Evolutionary conservation across 1,140 invertebrate species (phyloP), one percentile per base, ranked within the genome.

Genomic region (Drosophila funebris): DNA sequence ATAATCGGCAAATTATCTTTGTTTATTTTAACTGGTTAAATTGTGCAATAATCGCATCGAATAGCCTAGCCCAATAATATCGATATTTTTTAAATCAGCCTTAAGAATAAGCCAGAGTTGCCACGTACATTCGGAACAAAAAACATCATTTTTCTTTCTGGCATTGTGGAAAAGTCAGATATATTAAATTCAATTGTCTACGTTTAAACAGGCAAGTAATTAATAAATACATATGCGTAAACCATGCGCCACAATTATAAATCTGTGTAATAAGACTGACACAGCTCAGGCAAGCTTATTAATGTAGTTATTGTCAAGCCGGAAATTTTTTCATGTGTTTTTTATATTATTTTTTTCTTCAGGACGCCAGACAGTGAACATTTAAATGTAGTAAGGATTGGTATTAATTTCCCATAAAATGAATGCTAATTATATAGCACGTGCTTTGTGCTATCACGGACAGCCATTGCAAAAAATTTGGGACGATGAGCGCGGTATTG

Each of bases 381-480:
- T 64, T 54, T 36, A 22, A 33, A 71, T 53, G 43, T 57, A 36
- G 4, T 61, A 29, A 1, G 31, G 14, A 36, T 20, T 46, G 18
- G 1, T 22, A 4, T 22, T 24, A 8, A 31, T 14, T 8, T 11
- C 4, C 14, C 1, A 36, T 8, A 29, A 22, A 41, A 14, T 91
- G 90, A 90, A 91, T 60, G 27, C 67, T 3, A 82, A 87, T 16
- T 84, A 90, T 22, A 94, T 97, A 82, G 93, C 94, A 78, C 94
- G 95, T 84, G 93, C 95, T 50, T 93, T 97, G 69, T 96, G 96
- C 92, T 97, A 95, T 90, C 96, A 97, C 93, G 96, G 96, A 0
- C 96, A 96, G 80, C 96, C 96, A 78, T 92, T 97, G 73, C 95
- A 96, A 92, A 97, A 96, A 92, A 94, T 96, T 69, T 97, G 96